Conservation (phyloP, 2,888 invertebrate species). For the Notodonta ziczac region DNA sequence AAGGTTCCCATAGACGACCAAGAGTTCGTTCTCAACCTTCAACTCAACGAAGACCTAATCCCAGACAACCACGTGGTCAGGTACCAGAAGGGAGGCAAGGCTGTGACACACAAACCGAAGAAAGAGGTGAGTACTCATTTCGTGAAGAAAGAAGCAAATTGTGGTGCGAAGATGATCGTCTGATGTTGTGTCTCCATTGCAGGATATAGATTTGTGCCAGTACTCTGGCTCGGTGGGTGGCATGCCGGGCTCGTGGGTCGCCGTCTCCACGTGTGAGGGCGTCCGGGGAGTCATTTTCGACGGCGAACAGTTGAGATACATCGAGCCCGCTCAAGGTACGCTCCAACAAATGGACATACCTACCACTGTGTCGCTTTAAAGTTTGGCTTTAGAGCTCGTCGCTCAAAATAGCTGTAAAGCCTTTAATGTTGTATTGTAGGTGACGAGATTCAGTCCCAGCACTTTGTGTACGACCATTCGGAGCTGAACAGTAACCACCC, state of each 20-base stretch:
- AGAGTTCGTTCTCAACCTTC: conserved; percentile 87
- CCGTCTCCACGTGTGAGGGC: conserved; percentile 92
- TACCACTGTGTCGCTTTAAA: too few species aligned
- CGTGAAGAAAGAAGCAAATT: too few species aligned
- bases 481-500: conserved; percentile 83
- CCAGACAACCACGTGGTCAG: conserved; percentile 86
- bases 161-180: not conserved
- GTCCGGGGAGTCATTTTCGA: conserved; percentile 91
- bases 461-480: conserved; percentile 87
- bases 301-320: conserved; percentile 89
- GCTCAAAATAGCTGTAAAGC: too few species aligned
- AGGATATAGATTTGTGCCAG: conserved; percentile 90
- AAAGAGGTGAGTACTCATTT: conserved; percentile 66
- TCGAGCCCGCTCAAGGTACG: conserved; percentile 73
- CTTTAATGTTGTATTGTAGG: conserved; percentile 29
- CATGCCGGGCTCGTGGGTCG: conserved; percentile 89
- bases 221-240: conserved; percentile 90
- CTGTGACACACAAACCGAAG: conserved; percentile 80
- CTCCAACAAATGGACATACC: too few species aligned
- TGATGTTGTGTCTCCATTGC: conserved; percentile 36
- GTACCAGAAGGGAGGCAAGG: conserved; percentile 81
- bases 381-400: too few species aligned
- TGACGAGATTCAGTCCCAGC: conserved; percentile 73
- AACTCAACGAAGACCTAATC: conserved; percentile 88
- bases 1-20: conserved; percentile 87